A percentile compares a stretch with the other conserved stretches of the same genome.
These are phyloP conservation scores for Triplophysa siluroides DNA, from an alignment of 2,113 vertebrate species.

Conservation along the genomic window DNA sequence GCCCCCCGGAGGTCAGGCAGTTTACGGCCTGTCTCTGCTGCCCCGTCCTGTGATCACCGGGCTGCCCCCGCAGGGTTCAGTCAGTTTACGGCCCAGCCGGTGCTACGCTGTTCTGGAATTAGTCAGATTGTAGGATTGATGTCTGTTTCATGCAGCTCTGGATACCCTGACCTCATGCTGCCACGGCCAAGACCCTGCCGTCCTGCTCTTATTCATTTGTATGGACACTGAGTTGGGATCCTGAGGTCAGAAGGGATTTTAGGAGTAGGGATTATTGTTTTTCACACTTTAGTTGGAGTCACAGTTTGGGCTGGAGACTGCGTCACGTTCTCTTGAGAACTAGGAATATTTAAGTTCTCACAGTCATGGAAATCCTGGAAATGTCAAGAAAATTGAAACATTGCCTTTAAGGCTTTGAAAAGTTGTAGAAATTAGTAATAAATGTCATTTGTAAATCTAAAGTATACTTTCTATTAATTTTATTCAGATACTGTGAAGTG, in stretches of 20 bases:
- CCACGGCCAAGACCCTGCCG: conserved; percentile 41
- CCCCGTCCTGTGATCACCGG: conserved; percentile 12
- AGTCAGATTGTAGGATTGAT: conserved; percentile 54
- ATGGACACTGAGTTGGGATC: conserved; percentile 21
- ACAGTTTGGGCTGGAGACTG: background rate
- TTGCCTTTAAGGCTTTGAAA: background rate
- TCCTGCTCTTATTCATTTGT: conserved; percentile 39
- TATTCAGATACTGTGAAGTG: too few species aligned
- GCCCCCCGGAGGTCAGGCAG: conserved; percentile 53
- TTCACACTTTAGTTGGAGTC: conserved; percentile 23
- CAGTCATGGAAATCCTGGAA: background rate
- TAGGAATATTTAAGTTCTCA: background rate
- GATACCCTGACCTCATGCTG: conserved; percentile 59
- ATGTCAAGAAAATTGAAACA: background rate
- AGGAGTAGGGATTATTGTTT: conserved; percentile 26
- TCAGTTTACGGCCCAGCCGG: conserved; percentile 40
- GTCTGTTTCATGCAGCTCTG: conserved; percentile 53
- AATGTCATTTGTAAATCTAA: too few species aligned
- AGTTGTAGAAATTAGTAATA: too few species aligned
- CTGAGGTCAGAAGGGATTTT: conserved; percentile 36
- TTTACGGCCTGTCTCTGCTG: conserved; percentile 56
- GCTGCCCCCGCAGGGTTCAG: conserved; percentile 50
- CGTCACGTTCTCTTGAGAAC: conserved; percentile 7
- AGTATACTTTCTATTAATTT: too few species aligned
- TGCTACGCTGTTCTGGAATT: conserved; percentile 46